Evolutionary conservation across 2,888 invertebrate genomes (phyloP).

Genomic region (Acleris laterana): DNA sequence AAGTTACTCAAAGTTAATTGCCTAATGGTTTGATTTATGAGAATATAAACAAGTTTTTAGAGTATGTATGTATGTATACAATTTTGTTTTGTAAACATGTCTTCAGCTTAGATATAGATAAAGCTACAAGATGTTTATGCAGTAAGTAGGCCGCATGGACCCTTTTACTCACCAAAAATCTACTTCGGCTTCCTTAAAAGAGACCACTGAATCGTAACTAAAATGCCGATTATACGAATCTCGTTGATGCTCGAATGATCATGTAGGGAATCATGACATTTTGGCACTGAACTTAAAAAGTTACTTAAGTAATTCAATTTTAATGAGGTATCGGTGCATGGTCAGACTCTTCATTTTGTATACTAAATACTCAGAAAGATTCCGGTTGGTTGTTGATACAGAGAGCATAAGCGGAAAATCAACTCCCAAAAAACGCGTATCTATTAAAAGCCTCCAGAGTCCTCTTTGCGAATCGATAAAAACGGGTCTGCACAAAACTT

Average conservation of each 20-base stretch:
- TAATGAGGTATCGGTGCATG: background rate
- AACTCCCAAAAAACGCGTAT: constrained; percentile 37
- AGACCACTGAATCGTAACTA: no score
- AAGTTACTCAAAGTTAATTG: no score
- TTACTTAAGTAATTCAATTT: no score
- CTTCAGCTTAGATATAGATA: background rate
- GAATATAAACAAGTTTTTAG: no score
- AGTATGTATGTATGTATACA: no score
- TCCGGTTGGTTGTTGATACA: no score
- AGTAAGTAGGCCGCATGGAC: no score
- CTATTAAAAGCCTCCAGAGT: constrained; percentile 34
- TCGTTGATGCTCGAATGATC: background rate
- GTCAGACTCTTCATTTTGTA: background rate
- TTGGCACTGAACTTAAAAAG: background rate
- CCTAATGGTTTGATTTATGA: no score
- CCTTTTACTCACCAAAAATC: no score
- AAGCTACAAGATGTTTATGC: no score
- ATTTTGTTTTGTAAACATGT: constrained; percentile 15
- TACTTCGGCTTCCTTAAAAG: no score
- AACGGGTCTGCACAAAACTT: constrained; percentile 40
- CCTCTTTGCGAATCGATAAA: constrained; percentile 48
- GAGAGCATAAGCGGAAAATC: background rate
- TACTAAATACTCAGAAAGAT: background rate
- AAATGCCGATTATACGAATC: background rate
- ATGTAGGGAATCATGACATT: background rate